Conservation (phyloP, 2,888 invertebrate species). For the Cremastobaeus sp. region DNA sequence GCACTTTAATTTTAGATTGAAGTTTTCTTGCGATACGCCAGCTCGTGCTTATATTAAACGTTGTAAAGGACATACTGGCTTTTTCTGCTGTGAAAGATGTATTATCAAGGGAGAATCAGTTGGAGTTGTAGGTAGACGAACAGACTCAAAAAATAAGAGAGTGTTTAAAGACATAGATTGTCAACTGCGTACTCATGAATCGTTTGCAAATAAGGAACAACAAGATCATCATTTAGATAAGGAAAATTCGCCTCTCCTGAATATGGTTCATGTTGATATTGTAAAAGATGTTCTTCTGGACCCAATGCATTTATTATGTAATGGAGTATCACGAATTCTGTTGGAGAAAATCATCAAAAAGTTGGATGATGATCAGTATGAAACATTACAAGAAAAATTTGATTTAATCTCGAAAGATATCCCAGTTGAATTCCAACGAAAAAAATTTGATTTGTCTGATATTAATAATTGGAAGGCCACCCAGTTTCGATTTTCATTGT, state of each 20-base stretch:
- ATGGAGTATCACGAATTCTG: not conserved
- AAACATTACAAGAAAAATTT: conserved; percentile 6
- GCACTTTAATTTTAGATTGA: conserved; percentile 33
- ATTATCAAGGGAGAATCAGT: conserved; percentile 31
- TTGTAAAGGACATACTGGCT: conserved; percentile 42
- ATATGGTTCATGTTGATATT: too few relatives aligned
- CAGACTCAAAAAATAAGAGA: conserved; percentile 18
- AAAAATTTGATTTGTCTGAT: not conserved
- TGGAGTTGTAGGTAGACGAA: too few relatives aligned
- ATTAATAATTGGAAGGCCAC: not conserved
- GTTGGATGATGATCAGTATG: too few relatives aligned
- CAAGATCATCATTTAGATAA: conserved; percentile 30
- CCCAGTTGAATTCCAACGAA: not conserved
- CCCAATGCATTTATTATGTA: too few relatives aligned
- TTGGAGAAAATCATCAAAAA: not conserved
- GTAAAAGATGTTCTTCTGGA: too few relatives aligned
- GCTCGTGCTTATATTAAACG: conserved; percentile 52
- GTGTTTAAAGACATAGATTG: conserved; percentile 33
- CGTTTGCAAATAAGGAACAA: conserved; percentile 46
- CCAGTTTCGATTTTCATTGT: conserved; percentile 4
- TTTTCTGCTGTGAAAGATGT: conserved; percentile 50
- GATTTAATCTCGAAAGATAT: not conserved
- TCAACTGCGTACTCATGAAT: conserved; percentile 28
- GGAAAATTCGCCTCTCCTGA: conserved; percentile 18
- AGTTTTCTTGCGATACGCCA: conserved; percentile 45